These are phyloP conservation scores for Wasmannia auropunctata DNA, from an alignment of 1,140 invertebrate genomes.

Conservation along the genomic window DNA sequence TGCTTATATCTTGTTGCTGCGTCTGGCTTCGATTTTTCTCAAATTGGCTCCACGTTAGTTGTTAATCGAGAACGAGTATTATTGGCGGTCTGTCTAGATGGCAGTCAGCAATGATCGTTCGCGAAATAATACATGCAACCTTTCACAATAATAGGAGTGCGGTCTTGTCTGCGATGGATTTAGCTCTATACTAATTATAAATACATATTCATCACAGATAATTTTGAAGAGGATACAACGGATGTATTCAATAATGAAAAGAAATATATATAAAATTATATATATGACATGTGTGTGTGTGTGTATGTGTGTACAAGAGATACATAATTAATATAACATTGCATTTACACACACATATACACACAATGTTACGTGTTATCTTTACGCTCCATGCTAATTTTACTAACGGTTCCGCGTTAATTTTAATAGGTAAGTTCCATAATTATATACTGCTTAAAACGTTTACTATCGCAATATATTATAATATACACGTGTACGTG, in stretches of 20 bases:
- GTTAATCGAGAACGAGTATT: constrained; percentile 55
- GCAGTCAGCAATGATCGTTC: constrained; percentile 57
- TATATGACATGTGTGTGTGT: background rate
- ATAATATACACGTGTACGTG: background rate
- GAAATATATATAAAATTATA: background rate
- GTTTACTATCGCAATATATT: background rate
- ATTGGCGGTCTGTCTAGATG: constrained; percentile 50
- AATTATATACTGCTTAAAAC: background rate
- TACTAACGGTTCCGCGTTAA: too few relatives aligned
- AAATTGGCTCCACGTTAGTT: constrained; percentile 51
- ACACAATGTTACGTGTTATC: background rate
- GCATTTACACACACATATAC: too few relatives aligned
- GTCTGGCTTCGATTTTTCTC: constrained; percentile 63
- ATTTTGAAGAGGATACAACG: background rate
- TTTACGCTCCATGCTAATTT: background rate
- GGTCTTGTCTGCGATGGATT: constrained; percentile 13
- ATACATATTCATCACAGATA: background rate
- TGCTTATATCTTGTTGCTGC: constrained; percentile 39
- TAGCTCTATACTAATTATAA: constrained; percentile 30
- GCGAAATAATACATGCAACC: constrained; percentile 56
- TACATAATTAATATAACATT: background rate
- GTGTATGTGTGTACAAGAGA: background rate
- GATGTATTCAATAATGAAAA: background rate
- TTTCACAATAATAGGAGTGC: constrained; percentile 51
- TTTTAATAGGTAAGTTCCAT: background rate